Evolutionary conservation across 2,797 vertebrate species (phyloP), one percentile per base, ranked within the genome.

Genomic region (Chaenodraco wilsoni): DNA sequence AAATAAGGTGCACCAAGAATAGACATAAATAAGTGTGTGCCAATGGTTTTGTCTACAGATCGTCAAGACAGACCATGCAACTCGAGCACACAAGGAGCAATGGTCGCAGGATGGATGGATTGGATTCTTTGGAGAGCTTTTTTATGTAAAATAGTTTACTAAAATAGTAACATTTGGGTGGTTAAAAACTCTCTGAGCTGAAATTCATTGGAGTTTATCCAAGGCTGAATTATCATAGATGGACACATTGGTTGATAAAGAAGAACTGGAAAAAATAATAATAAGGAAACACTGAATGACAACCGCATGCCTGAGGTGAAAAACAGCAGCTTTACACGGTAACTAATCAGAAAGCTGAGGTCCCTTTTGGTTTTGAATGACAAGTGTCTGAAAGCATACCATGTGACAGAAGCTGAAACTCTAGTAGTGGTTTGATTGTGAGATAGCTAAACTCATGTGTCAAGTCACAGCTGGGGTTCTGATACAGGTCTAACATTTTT

Each of bases 281-380:
- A 69, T 54, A 67, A 14, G 58, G 3, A 37, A 50, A 70, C 17
- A 11, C 5, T 64, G 61, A 74, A 69, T 72, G 78, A 76, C 75
- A 81, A 55, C 46, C 48, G 6, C 3, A 9, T 14, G 66, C 69
- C 51, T 11, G 51, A 72, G 72, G 73, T 74, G 69, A 79, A 60
- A 4, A 33, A 48, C 0, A 4, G n/a, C 77, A 61, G 73, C 54
- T 68, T 66, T 60, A n/a, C 21, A 59, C 9, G 19, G 11, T 60
- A 68, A 66, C 46, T 56, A 52, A 31, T 79, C 62, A 59, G 5
- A 61, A 40, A 61, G 33, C 65, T 3, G 31, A 27, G 14, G n/a
- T 59, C 57, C 23, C 16, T 23, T 71, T 46, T 50, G 79, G 79
- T 23, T 71, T 46, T 50, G 79, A 79, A 69, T 72, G 79, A 82